Base-by-base conservation (phyloP, 2,113 vertebrate genomes). In the Ardeotis arabs region DNA sequence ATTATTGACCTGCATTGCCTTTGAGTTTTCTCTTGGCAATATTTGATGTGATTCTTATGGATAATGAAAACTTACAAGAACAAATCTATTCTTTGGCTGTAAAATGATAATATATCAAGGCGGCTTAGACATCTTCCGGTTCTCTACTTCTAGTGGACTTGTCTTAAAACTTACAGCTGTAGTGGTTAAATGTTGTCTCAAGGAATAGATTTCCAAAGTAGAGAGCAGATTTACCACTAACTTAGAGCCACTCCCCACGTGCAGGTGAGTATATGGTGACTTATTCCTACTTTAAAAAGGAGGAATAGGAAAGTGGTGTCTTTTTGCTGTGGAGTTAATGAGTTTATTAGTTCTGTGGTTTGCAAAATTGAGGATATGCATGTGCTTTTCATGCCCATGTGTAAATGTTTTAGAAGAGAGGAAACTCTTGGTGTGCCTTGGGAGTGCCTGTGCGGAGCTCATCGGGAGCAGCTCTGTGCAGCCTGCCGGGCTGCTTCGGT, bases 191-290 rank as follows among this genome's bases (percentile, higher is more conserved):
- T 50, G 21, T 24, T 88, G 39, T 44, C 27, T 64, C 7, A 70
- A 44, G 66, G 31, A 91, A 44, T 47, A 63, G 14, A 85, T 49
- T 75, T 75, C 39, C 52, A 27, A 47, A 39, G 17, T 20, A 15
- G 39, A 60, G 27, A 59, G 23, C 4, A 2, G 41, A 59, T 88
- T 77, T 63, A 47, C 64, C n/a, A 21, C 10, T 31, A 14, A 39
- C 31, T 77, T 90, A 50, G 55, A 73, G 21, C 35, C 0, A 0
- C 53, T 82, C 9, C 12, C 29, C 2, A 0, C 0, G 0, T 33
- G 64, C 37, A 41, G 69, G 33, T 68, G 28, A 19, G 55, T 14
- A 13, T 41, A 9, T 0, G 0, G 64, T 35, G 52, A 21, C 25
- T 63, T 78, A 28, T 86, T 85, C 27, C 35, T 16, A 75, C 84